Conservation (phyloP, 2,797 vertebrate genomes). For the Anguilla pacifica region DNA sequence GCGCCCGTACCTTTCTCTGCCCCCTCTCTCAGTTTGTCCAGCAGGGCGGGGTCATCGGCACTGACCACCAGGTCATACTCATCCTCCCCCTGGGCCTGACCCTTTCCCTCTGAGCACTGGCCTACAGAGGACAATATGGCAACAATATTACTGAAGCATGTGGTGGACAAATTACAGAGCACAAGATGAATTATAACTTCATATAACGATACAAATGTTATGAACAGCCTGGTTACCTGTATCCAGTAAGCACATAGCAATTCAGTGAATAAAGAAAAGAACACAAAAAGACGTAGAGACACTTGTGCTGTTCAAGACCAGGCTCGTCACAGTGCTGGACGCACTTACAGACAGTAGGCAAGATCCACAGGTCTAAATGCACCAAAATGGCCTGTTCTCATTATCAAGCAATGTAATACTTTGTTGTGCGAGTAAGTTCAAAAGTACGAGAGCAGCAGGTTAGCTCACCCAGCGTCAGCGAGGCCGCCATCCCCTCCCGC, state of each 20-base stretch:
- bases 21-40: conserved; percentile 66
- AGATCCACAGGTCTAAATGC: background rate
- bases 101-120: conserved; percentile 39
- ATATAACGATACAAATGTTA: background rate
- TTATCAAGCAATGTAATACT: background rate
- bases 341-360: background rate
- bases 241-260: background rate
- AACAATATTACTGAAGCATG: background rate
- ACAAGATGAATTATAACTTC: background rate
- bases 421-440: background rate
- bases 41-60: conserved; percentile 70
- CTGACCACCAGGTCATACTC: conserved; percentile 64
- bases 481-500: conserved; percentile 55
- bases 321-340: background rate
- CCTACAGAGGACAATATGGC: conserved; percentile 21
- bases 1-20: conserved; percentile 66
- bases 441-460: background rate
- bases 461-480: conserved; percentile 43
- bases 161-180: background rate
- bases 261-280: background rate
- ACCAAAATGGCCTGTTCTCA: background rate
- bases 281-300: background rate
- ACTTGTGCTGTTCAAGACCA: no score
- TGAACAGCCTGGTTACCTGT: background rate
- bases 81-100: conserved; percentile 39